phyloP scores from a whole-genome alignment of 2,888 invertebrate genomes.

The Osmoderma eremita region DNA sequence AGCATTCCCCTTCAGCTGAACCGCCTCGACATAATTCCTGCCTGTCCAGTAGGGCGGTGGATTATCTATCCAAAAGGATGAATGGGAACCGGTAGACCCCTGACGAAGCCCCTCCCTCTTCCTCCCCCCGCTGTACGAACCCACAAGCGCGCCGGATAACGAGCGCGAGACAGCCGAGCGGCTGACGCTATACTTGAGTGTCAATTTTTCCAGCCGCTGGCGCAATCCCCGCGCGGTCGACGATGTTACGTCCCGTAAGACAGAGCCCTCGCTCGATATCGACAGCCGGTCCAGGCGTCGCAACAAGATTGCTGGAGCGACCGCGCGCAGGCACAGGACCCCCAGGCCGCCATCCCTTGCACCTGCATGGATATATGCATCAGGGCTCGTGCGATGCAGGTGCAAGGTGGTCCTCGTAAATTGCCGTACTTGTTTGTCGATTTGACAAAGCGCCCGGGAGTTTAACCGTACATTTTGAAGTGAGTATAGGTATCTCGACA shows the following conservation, averaged over 20 bases:
- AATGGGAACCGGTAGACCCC: too few relatives aligned
- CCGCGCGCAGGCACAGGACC: not conserved
- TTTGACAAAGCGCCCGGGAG: not conserved
- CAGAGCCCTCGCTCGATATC: not conserved
- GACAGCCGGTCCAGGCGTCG: not conserved
- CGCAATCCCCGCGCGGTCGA: too few relatives aligned
- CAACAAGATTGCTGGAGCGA: not conserved
- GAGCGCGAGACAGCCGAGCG: too few relatives aligned
- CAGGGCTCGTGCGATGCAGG: not conserved
- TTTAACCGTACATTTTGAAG: not conserved
- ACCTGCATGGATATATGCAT: not conserved
- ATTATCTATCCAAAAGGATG: conserved; percentile 35
- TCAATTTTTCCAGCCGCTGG: too few relatives aligned
- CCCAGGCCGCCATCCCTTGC: not conserved
- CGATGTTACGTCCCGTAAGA: not conserved
- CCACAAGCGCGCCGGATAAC: too few relatives aligned
- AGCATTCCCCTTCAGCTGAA: conserved; percentile 35
- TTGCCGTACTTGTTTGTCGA: not conserved
- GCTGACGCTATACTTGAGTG: too few relatives aligned
- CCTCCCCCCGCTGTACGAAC: too few relatives aligned
- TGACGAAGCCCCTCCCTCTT: too few relatives aligned
- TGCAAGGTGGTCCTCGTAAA: not conserved
- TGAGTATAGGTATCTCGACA: not conserved
- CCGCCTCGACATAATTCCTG: conserved; percentile 48
- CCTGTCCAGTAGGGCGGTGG: conserved; percentile 50